A percentile compares a stretch with the other conserved stretches of the same genome.
Conservation (phyloP, 1,140 invertebrate species). For the Parasteatoda tepidariorum region DNA sequence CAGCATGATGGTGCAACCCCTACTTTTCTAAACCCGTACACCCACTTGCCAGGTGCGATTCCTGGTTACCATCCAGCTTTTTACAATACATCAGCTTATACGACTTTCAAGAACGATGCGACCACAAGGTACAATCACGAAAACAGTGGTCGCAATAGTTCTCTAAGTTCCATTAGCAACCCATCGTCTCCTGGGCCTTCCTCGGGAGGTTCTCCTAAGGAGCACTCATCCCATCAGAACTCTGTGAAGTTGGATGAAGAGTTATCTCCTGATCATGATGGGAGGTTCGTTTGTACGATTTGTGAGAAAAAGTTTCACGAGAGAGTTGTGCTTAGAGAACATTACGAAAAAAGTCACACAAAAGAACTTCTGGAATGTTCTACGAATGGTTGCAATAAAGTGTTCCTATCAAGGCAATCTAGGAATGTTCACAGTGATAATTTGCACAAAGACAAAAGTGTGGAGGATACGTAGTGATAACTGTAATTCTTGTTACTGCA, state of each 20-base stretch:
- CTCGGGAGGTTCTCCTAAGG: slow-evolving; percentile 2
- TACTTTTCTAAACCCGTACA: slow-evolving; percentile 65
- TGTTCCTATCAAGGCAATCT: slow-evolving; percentile 54
- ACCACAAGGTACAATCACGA: neutral
- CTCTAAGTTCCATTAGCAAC: slow-evolving; percentile 49
- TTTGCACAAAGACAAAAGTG: slow-evolving; percentile 45
- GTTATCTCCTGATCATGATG: slow-evolving; percentile 15
- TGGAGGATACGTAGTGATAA: slow-evolving; percentile 11
- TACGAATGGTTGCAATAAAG: slow-evolving; percentile 54
- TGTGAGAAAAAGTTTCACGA: slow-evolving; percentile 76
- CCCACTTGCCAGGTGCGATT: slow-evolving; percentile 37
- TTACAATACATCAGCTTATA: neutral
- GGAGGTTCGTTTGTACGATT: slow-evolving; percentile 74
- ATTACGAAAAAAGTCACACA: slow-evolving; percentile 76
- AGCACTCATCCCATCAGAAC: neutral
- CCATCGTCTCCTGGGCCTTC: slow-evolving; percentile 29
- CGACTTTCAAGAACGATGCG: slow-evolving; percentile 17
- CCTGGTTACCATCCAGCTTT: slow-evolving; percentile 58
- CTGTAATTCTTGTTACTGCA: no score
- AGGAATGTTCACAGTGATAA: slow-evolving; percentile 42
- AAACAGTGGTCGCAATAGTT: slow-evolving; percentile 42
- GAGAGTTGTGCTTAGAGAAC: slow-evolving; percentile 74
- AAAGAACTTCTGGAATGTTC: slow-evolving; percentile 62
- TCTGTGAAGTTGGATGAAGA: slow-evolving; percentile 50
- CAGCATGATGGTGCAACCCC: slow-evolving; percentile 36